Conservation (phyloP, 2,113 vertebrate species). For the Grantiella picta region DNA sequence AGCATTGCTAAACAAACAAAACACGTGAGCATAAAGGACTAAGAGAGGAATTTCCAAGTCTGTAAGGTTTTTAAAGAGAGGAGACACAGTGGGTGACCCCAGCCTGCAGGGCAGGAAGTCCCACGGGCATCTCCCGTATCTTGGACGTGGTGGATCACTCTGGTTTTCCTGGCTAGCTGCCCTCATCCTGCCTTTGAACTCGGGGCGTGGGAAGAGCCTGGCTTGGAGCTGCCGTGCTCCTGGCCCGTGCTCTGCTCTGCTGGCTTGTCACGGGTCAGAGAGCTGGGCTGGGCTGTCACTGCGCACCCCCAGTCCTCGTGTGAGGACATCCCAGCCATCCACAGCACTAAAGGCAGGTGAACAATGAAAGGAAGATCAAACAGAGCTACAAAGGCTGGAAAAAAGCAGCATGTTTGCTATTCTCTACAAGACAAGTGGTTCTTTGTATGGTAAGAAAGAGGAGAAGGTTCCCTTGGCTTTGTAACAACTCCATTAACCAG, state of each 20-base stretch:
- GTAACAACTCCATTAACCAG: background rate
- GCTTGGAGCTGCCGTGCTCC: background rate
- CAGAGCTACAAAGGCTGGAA: background rate
- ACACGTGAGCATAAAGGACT: background rate
- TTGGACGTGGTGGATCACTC: background rate
- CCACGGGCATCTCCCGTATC: background rate
- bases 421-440: background rate
- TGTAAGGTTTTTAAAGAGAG: background rate
- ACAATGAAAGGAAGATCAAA: background rate
- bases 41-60: background rate
- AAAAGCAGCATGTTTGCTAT: background rate
- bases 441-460: background rate
- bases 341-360: background rate
- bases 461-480: background rate
- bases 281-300: rapidly evolving
- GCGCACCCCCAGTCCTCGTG: rapidly evolving
- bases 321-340: rapidly evolving
- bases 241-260: background rate
- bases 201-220: background rate
- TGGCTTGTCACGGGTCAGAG: background rate
- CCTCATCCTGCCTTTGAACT: background rate
- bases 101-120: background rate
- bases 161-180: background rate
- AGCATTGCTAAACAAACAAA: background rate
- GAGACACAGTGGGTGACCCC: background rate